Conservation (phyloP, 2,888 invertebrate genomes). For the Drosophila sordidula region DNA sequence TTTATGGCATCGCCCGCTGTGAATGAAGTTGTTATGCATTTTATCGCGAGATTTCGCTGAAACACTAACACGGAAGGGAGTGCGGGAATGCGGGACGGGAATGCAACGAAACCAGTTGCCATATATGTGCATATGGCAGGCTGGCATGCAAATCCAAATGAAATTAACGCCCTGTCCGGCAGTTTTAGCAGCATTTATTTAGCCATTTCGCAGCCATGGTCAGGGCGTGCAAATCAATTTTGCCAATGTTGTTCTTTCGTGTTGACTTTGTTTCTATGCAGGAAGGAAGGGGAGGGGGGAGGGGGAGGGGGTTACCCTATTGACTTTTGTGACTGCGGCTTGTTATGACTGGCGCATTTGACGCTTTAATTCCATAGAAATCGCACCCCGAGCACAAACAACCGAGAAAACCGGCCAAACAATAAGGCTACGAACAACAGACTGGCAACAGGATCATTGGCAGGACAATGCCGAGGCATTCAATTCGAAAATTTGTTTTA, state of each 20-base stretch:
- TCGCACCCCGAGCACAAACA: constrained; percentile 49
- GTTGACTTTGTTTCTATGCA: constrained; percentile 8
- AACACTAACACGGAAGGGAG: constrained; percentile 30
- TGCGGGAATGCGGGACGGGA: neutral
- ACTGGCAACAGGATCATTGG: constrained; percentile 50
- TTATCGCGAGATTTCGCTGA: constrained; percentile 78
- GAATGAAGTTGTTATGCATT: constrained; percentile 84
- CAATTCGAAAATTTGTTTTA: constrained; percentile 75
- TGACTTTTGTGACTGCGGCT: constrained; percentile 56
- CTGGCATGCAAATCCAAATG: constrained; percentile 68
- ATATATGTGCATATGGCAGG: neutral
- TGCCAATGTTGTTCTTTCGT: constrained; percentile 23
- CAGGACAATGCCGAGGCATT: constrained; percentile 61
- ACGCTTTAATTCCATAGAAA: constrained; percentile 75
- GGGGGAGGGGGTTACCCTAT: constrained; percentile 6
- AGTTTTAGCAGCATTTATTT: constrained; percentile 76
- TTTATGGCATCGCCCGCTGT: constrained; percentile 84
- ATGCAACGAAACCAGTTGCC: constrained; percentile 53
- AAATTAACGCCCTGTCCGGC: constrained; percentile 75
- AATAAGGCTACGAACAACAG: constrained; percentile 24
- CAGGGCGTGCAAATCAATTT: constrained; percentile 73
- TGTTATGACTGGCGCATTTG: constrained; percentile 77
- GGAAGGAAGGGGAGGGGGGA: too few species aligned
- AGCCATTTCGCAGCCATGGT: constrained; percentile 51
- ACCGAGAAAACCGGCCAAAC: constrained; percentile 20